Conservation (phyloP, 2,888 invertebrate genomes). For the Phengaris alcon region DNA sequence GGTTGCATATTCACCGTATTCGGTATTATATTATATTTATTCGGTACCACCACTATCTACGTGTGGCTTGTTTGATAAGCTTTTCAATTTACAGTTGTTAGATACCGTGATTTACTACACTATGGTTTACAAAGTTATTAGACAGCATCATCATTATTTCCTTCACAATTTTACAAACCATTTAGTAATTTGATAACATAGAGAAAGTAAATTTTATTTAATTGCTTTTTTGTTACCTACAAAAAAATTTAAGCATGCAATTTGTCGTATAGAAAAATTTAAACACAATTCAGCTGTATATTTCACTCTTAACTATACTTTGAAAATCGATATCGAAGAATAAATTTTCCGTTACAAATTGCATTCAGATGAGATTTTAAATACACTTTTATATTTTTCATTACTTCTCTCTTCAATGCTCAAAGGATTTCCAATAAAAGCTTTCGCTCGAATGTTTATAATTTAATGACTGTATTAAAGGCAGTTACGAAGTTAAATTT, state of each 20-base stretch:
- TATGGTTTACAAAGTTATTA: neutral
- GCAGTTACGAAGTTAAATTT: neutral
- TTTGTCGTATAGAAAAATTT: too few relatives aligned
- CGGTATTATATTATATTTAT: too few relatives aligned
- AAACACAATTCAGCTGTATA: too few relatives aligned
- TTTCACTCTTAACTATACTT: too few relatives aligned
- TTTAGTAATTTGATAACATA: too few relatives aligned
- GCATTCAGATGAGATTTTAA: neutral
- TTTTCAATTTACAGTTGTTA: conserved; percentile 1
- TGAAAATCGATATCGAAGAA: too few relatives aligned
- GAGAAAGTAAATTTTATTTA: too few relatives aligned
- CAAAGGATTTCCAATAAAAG: conserved; percentile 5
- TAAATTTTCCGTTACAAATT: neutral
- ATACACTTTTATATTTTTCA: neutral
- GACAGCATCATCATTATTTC: neutral
- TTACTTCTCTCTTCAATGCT: neutral
- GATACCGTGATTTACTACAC: neutral
- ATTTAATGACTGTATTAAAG: conserved; percentile 11
- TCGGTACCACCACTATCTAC: too few relatives aligned
- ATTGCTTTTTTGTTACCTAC: too few relatives aligned
- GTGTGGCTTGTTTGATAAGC: neutral
- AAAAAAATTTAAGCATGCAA: too few relatives aligned
- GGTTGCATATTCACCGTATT: too few relatives aligned
- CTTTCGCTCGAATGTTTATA: conserved; percentile 4
- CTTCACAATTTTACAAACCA: too few relatives aligned